A percentile compares a stretch with the other conserved stretches of the same genome.
Conservation (phyloP, 2,888 invertebrate genomes). For the Steinernema carpocapsae region DNA sequence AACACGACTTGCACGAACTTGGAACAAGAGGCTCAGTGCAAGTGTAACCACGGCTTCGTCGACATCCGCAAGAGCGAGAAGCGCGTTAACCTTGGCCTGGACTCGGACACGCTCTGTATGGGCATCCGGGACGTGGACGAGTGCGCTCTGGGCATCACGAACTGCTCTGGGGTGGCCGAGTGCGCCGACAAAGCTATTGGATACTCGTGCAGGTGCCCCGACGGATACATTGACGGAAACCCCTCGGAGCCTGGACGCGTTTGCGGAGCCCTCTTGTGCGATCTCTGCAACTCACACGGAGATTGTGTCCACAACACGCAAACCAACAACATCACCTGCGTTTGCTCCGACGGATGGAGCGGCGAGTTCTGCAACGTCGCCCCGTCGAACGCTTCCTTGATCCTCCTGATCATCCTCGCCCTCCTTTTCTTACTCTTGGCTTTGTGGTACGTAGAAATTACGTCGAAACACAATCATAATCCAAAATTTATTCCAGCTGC, state of each 20-base stretch:
- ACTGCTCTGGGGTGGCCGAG: slow-evolving; percentile 67
- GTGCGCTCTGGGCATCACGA: slow-evolving; percentile 67
- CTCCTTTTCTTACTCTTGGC: slow-evolving; percentile 66
- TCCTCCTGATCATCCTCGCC: slow-evolving; percentile 65
- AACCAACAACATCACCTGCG: slow-evolving; percentile 66
- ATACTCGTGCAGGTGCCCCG: slow-evolving; percentile 67
- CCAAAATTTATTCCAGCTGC: slow-evolving; percentile 48
- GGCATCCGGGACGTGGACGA: slow-evolving; percentile 66
- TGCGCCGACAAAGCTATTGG: slow-evolving; percentile 66
- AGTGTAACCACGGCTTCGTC: slow-evolving; percentile 86
- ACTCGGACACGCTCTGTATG: slow-evolving; percentile 61
- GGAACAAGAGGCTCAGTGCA: slow-evolving; percentile 86
- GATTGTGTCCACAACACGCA: slow-evolving; percentile 66
- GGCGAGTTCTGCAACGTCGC: slow-evolving; percentile 65
- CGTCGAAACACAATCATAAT: neutral
- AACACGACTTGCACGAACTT: slow-evolving; percentile 90
- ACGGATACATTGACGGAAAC: slow-evolving; percentile 66
- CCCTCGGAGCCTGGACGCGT: slow-evolving; percentile 65
- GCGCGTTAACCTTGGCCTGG: slow-evolving; percentile 56
- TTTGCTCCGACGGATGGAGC: slow-evolving; percentile 65
- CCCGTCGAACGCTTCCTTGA: slow-evolving; percentile 60
- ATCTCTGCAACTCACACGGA: slow-evolving; percentile 60
- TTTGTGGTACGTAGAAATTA: slow-evolving; percentile 51
- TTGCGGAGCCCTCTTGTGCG: slow-evolving; percentile 65
- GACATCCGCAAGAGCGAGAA: slow-evolving; percentile 70